These are phyloP conservation scores for Neogobius melanostomus DNA, from an alignment of 2,113 vertebrate species.

Conservation along the genomic window DNA sequence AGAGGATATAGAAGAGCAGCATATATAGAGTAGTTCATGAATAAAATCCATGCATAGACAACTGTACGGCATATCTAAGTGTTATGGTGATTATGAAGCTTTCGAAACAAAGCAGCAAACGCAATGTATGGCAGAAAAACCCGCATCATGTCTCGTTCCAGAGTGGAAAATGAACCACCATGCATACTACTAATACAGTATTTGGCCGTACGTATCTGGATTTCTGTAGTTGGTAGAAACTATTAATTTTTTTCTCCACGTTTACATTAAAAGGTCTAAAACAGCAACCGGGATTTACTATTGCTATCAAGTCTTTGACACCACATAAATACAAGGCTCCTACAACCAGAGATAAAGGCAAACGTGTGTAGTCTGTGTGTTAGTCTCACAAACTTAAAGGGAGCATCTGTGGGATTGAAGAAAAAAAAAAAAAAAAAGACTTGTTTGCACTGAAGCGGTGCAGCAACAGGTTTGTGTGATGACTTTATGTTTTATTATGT, in stretches of 20 bases:
- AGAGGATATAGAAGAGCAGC: conserved; percentile 56
- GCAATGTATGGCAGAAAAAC: conserved; percentile 32
- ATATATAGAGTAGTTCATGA: conserved; percentile 58
- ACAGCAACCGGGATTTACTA: conserved; percentile 69
- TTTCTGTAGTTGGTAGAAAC: conserved; percentile 20
- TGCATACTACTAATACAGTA: conserved; percentile 53
- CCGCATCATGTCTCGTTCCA: conserved; percentile 19
- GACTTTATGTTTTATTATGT: background rate
- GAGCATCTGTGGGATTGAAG: conserved; percentile 22
- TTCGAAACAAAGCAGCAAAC: conserved; percentile 24
- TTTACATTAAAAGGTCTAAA: conserved; percentile 46
- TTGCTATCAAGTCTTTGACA: conserved; percentile 62
- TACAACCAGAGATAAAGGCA: conserved; percentile 59
- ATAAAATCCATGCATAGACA: conserved; percentile 71
- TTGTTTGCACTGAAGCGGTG: background rate
- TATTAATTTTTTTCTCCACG: conserved; percentile 17
- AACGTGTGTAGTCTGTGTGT: conserved; percentile 61
- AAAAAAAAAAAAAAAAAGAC: background rate
- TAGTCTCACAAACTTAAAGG: conserved; percentile 60
- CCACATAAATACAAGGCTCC: conserved; percentile 37
- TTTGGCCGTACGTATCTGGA: conserved; percentile 52
- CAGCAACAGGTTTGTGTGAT: background rate
- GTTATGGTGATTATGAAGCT: too few relatives aligned
- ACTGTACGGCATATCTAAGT: conserved; percentile 41
- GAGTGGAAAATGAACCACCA: conserved; percentile 42